Conservation (phyloP, 1,140 invertebrate genomes). For the Choristoneura fumiferana region DNA sequence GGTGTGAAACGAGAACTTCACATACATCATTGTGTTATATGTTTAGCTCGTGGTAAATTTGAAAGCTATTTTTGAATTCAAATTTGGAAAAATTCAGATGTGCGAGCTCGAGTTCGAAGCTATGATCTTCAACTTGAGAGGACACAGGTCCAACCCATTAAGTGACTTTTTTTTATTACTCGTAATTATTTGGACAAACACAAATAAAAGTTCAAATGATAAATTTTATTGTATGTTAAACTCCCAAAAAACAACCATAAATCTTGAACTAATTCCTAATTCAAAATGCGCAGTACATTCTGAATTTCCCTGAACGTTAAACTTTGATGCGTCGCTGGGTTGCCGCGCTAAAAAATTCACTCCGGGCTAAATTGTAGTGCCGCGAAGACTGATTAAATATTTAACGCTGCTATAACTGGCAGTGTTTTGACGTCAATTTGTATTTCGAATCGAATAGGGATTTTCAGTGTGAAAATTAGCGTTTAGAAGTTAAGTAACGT, state of each 20-base stretch:
- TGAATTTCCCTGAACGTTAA: slow-evolving; percentile 19
- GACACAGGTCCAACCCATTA: too few relatives aligned
- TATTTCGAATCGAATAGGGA: slow-evolving; percentile 13
- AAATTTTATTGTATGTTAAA: too few relatives aligned
- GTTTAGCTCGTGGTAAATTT: too few relatives aligned
- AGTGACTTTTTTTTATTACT: too few relatives aligned
- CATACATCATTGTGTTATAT: too few relatives aligned
- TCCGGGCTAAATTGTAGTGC: slow-evolving; percentile 29
- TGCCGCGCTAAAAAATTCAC: slow-evolving; percentile 34
- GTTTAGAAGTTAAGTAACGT: background rate
- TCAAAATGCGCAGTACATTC: slow-evolving; percentile 22
- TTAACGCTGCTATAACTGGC: slow-evolving; percentile 4
- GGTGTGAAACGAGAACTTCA: too few relatives aligned
- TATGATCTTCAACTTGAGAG: too few relatives aligned
- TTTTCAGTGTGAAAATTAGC: slow-evolving; percentile 2
- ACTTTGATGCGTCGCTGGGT: slow-evolving; percentile 25
- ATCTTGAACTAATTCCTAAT: slow-evolving; percentile 20
- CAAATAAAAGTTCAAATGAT: too few relatives aligned
- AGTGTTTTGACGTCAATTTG: slow-evolving; percentile 27
- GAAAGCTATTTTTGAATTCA: too few relatives aligned
- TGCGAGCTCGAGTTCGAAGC: too few relatives aligned
- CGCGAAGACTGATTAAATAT: slow-evolving; percentile 19
- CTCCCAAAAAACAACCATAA: background rate
- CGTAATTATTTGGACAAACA: too few relatives aligned
- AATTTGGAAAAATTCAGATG: too few relatives aligned